Percentiles rank a stretch among this genome's conserved stretches.
These are phyloP conservation scores for Axis porcinus DNA, from an alignment of 2,113 vertebrate genomes.

Conservation along the genomic window DNA sequence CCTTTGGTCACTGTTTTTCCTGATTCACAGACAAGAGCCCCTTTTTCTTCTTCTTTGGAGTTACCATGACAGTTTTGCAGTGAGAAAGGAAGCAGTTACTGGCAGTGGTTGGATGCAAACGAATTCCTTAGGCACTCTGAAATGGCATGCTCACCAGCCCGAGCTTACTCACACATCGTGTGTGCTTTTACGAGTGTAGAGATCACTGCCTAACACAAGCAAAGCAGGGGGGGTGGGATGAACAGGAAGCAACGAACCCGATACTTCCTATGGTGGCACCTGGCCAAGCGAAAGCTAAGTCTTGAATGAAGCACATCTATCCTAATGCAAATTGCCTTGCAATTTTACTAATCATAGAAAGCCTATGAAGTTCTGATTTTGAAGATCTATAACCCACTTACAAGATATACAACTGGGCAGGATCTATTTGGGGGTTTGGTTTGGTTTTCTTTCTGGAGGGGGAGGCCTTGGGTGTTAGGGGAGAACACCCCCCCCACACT, in stretches of 20 bases:
- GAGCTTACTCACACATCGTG: background rate
- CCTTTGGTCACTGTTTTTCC: background rate
- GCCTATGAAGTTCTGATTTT: background rate
- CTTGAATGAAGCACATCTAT: background rate
- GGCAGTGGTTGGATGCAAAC: background rate
- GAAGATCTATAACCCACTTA: background rate
- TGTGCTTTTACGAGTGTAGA: background rate
- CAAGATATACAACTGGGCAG: background rate
- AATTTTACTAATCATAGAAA: background rate
- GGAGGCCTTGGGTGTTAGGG: background rate
- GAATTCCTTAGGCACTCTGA: background rate
- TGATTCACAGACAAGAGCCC: background rate
- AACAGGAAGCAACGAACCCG: background rate
- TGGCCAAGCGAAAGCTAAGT: background rate
- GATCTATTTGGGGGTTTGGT: background rate
- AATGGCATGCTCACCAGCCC: background rate
- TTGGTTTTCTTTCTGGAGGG: background rate
- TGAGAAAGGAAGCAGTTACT: background rate
- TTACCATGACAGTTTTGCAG: background rate
- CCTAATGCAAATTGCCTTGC: slow-evolving; percentile 2
- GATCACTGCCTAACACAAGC: background rate
- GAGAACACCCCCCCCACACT: rapidly evolving
- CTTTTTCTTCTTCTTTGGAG: background rate
- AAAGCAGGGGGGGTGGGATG: background rate
- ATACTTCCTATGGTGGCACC: background rate